These are phyloP conservation scores for Panthera leo DNA, from an alignment of 2,113 vertebrate species.

Conservation along the genomic window DNA sequence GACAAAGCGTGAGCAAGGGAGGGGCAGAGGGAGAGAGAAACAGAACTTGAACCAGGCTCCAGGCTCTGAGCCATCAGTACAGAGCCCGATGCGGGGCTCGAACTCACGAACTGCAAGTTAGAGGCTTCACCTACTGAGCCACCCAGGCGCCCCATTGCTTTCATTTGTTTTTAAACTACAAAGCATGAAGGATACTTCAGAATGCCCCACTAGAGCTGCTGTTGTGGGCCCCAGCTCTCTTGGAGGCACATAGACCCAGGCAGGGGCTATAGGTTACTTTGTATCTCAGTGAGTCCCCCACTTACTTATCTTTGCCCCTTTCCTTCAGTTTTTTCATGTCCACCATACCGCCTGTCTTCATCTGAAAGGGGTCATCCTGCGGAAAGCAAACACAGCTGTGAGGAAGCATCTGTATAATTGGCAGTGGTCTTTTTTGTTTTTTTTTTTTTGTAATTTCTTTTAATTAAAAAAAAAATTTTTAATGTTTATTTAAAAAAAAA, in stretches of 20 bases:
- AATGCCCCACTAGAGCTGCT: not conserved
- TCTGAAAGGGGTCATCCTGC: constrained; percentile 97
- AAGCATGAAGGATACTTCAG: not conserved
- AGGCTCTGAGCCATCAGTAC: too few relatives aligned
- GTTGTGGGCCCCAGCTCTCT: not conserved
- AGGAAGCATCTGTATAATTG: not conserved
- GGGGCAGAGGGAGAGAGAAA: not conserved
- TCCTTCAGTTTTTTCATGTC: constrained; percentile 99
- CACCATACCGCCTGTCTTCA: constrained; percentile 96
- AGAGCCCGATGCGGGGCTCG: not conserved
- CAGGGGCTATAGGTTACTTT: accelerated
- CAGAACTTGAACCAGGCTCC: too few relatives aligned
- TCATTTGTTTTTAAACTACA: not conserved
- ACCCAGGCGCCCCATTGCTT: not conserved
- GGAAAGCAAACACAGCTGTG: not conserved
- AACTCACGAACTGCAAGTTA: not conserved
- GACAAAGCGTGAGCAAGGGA: not conserved
- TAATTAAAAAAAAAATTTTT: too few relatives aligned
- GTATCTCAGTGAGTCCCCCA: not conserved
- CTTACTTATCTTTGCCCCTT: constrained; percentile 93
- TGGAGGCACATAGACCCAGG: not conserved
- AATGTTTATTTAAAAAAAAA: too few relatives aligned
- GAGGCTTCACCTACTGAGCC: not conserved
- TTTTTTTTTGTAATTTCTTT: not conserved
- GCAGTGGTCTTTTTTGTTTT: not conserved